Conservation (phyloP, 2,797 vertebrate genomes). For the Microhierax caerulescens region DNA sequence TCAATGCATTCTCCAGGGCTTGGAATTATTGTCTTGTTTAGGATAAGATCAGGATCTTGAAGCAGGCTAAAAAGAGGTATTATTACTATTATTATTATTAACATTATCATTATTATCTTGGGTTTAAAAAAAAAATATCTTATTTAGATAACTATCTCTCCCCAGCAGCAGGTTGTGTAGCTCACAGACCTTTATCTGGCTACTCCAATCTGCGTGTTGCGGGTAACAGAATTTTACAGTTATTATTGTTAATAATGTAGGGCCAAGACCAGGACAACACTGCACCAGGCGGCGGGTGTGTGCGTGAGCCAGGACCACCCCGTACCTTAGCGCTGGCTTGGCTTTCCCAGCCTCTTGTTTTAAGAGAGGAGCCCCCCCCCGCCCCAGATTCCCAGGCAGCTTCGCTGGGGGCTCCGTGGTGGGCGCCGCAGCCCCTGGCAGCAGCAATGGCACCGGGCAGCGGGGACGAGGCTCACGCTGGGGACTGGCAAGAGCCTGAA, state of each 20-base stretch:
- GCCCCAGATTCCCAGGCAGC: fast-evolving
- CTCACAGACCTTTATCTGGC: conserved; percentile 22
- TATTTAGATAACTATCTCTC: conserved; percentile 46
- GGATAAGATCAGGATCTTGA: conserved; percentile 48
- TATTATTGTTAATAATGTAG: conserved; percentile 35
- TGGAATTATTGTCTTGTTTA: conserved; percentile 17
- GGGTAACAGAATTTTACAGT: conserved; percentile 4
- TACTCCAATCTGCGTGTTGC: not conserved
- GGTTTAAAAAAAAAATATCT: not conserved
- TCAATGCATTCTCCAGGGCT: conserved; percentile 9
- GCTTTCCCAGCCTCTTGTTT: not conserved
- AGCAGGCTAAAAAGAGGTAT: not conserved
- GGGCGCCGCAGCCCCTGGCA: not conserved
- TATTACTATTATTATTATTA: conserved; percentile 29
- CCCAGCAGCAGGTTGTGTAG: not conserved
- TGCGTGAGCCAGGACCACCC: fast-evolving
- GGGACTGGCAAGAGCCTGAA: not conserved
- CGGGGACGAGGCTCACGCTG: fast-evolving
- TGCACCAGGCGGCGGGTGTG: not conserved
- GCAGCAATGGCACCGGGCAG: not conserved
- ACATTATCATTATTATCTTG: conserved; percentile 22
- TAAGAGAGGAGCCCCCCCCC: not conserved
- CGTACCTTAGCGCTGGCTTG: fast-evolving
- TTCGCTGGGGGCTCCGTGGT: fast-evolving
- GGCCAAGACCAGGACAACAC: not conserved